phyloP scores from a whole-genome alignment of 2,888 invertebrate species.

The Drosophila algonquin region DNA sequence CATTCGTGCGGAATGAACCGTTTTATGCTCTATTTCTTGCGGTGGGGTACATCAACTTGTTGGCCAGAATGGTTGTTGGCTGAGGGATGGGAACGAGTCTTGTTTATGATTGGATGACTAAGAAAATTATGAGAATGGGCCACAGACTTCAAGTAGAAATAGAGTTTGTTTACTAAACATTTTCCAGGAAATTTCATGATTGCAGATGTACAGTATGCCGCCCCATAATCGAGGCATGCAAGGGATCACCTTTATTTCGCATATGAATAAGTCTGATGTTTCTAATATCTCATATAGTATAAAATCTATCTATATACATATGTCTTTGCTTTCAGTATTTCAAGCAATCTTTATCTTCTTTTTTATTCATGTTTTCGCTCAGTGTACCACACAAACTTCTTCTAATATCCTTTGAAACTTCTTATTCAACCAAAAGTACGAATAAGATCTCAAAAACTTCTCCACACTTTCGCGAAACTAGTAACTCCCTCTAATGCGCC shows the following conservation, averaged over 20 bases:
- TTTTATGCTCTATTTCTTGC: constrained; percentile 55
- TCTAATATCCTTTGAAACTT: neutral
- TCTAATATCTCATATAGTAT: no score
- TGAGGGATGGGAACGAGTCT: neutral
- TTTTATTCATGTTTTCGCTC: neutral
- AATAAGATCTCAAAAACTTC: neutral
- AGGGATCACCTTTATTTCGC: no score
- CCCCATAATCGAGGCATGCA: no score
- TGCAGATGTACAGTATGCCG: neutral
- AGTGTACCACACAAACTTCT: neutral
- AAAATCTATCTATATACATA: no score
- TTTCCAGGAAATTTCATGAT: neutral
- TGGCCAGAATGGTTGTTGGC: neutral
- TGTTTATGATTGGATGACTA: neutral
- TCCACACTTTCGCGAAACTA: neutral
- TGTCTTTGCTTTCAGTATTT: no score
- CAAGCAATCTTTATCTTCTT: no score
- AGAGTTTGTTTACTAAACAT: neutral
- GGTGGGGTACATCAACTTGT: constrained; percentile 4
- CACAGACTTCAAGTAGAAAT: neutral
- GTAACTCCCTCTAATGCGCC: neutral
- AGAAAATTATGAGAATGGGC: no score
- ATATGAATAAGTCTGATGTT: no score
- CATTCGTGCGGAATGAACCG: constrained; percentile 73
- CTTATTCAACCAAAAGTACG: neutral